Conservation (phyloP, 1,140 invertebrate species). For the Calliopsis andreniformis region DNA sequence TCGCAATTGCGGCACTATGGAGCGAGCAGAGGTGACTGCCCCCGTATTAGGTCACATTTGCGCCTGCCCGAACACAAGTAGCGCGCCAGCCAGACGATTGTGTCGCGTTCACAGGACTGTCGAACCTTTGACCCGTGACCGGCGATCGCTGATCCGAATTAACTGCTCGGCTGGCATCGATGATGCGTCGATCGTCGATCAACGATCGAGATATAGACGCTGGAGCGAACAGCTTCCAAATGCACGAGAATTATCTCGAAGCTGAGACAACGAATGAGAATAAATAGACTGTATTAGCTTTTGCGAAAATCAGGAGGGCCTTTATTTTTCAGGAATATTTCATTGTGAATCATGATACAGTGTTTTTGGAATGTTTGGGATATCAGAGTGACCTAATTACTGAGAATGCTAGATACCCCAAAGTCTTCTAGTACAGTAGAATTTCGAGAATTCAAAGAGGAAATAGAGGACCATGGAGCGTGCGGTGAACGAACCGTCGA, state of each 20-base stretch:
- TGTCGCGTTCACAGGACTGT: slow-evolving; percentile 48
- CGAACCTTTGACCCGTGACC: slow-evolving; percentile 56
- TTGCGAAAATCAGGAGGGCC: too few species aligned
- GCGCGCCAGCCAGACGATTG: slow-evolving; percentile 41
- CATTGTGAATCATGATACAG: too few species aligned
- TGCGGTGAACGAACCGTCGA: slow-evolving; percentile 54
- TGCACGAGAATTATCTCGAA: too few species aligned
- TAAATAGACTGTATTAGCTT: too few species aligned
- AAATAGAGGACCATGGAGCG: slow-evolving; percentile 42
- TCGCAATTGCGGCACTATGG: slow-evolving; percentile 64
- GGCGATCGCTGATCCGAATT: slow-evolving; percentile 33
- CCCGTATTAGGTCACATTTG: slow-evolving; percentile 73
- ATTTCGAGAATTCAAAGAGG: slow-evolving; percentile 7
- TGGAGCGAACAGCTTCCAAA: too few species aligned
- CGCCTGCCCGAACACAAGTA: slow-evolving; percentile 37
- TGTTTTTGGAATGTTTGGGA: too few species aligned
- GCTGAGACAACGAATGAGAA: too few species aligned
- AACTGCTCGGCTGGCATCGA: slow-evolving; percentile 16
- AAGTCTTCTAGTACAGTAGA: too few species aligned
- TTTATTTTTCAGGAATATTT: too few species aligned
- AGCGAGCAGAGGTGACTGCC: slow-evolving; percentile 67
- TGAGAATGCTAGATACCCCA: slow-evolving; percentile 44
- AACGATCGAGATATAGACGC: background rate
- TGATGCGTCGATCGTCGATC: slow-evolving; percentile 8
- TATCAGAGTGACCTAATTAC: too few species aligned